These are phyloP conservation scores for Saturnia japonica DNA, from an alignment of 2,888 invertebrate genomes.

Conservation along the genomic window DNA sequence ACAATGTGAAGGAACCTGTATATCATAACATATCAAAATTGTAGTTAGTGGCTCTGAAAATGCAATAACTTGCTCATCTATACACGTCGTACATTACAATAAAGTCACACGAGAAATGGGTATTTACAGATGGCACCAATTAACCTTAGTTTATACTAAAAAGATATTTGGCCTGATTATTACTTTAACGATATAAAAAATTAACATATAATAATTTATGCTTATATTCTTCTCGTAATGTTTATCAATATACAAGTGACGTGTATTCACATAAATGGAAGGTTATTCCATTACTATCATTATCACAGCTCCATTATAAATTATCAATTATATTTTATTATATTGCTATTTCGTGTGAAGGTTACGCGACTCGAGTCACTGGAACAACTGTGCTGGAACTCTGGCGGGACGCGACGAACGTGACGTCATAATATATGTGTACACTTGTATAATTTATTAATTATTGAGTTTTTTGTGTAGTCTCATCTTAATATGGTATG, in stretches of 20 bases:
- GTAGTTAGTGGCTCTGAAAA: too few relatives aligned
- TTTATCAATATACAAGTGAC: slow-evolving; percentile 6
- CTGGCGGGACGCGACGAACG: slow-evolving; percentile 51
- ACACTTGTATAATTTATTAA: slow-evolving; percentile 43
- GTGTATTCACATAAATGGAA: slow-evolving; percentile 14
- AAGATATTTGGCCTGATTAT: too few relatives aligned
- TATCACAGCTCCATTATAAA: slow-evolving; percentile 17
- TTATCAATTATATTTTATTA: slow-evolving; percentile 43
- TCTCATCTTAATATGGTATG: slow-evolving; percentile 3
- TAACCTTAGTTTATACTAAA: too few relatives aligned
- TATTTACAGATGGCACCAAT: too few relatives aligned
- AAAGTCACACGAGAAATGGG: too few relatives aligned
- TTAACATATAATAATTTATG: neutral
- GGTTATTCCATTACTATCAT: neutral
- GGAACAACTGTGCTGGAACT: too few relatives aligned
- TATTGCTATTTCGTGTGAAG: slow-evolving; percentile 55
- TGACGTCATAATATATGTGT: slow-evolving; percentile 48
- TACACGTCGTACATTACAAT: too few relatives aligned
- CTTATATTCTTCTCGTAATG: neutral
- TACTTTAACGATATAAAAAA: too few relatives aligned
- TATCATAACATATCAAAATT: too few relatives aligned
- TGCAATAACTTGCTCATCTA: too few relatives aligned
- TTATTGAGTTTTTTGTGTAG: slow-evolving; percentile 31
- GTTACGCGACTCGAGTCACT: slow-evolving; percentile 40
- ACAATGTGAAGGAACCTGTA: neutral